Evolutionary conservation across 2,113 vertebrate species (phyloP).

Genomic region (Boulengeromyrus knoepffleri): DNA sequence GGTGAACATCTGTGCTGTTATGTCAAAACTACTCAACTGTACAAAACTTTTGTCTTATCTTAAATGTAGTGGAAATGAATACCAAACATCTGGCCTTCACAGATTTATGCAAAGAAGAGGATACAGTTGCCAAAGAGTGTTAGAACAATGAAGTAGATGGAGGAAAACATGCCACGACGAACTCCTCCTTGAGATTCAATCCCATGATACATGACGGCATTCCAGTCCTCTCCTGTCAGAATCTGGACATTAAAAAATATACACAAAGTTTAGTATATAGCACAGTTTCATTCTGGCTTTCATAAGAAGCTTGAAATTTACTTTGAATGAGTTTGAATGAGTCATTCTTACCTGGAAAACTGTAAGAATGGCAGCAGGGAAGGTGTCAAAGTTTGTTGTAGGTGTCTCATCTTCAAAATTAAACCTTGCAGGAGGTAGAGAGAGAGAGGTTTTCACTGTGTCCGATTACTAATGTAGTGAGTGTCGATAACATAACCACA

Average conservation of each 20-base stretch:
- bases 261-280: background rate
- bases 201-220: slow-evolving; percentile 91
- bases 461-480: background rate
- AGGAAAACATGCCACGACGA: slow-evolving; percentile 87
- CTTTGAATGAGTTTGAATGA: background rate
- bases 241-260: slow-evolving; percentile 58
- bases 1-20: background rate
- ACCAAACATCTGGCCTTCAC: background rate
- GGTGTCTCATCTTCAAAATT: slow-evolving; percentile 91
- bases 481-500: background rate
- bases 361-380: slow-evolving; percentile 91
- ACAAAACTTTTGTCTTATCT: background rate
- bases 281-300: background rate
- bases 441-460: background rate
- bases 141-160: slow-evolving; percentile 89
- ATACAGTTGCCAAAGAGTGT: slow-evolving; percentile 97
- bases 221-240: slow-evolving; percentile 94
- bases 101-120: slow-evolving; percentile 50
- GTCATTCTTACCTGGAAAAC: slow-evolving; percentile 84
- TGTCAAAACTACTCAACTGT: background rate
- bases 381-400: slow-evolving; percentile 94
- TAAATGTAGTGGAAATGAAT: background rate
- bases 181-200: slow-evolving; percentile 89
- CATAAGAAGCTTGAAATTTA: background rate
- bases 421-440: slow-evolving; percentile 66